These are phyloP conservation scores for Hemibagrus guttatus DNA, from an alignment of 2,797 vertebrate species.

Conservation along the genomic window DNA sequence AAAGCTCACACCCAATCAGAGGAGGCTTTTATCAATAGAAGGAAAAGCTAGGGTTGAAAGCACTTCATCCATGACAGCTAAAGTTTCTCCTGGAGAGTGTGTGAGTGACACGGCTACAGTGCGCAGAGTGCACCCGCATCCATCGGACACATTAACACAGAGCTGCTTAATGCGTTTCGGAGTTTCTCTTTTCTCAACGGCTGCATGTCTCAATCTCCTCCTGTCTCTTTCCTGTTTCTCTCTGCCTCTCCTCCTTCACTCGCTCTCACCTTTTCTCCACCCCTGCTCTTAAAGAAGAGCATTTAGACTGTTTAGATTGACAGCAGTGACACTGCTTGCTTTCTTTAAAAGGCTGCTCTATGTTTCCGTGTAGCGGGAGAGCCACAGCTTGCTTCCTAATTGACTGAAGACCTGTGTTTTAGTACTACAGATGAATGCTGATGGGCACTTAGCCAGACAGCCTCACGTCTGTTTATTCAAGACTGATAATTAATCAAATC, in stretches of 20 bases:
- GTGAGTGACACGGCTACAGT: constrained; percentile 17
- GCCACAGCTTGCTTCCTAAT: constrained; percentile 57
- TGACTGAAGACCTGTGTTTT: constrained; percentile 65
- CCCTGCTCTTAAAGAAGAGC: constrained; percentile 38
- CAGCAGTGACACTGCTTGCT: constrained; percentile 22
- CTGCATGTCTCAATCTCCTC: background rate
- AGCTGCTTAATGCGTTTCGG: constrained; percentile 36
- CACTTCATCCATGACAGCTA: constrained; percentile 23
- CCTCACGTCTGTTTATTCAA: constrained; percentile 46
- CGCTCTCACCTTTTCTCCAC: constrained; percentile 5
- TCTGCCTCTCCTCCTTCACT: constrained; percentile 1
- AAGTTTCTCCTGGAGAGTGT: constrained; percentile 23
- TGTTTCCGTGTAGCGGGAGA: constrained; percentile 37
- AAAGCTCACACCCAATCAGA: constrained; percentile 8
- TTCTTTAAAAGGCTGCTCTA: constrained; percentile 49
- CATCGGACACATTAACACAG: constrained; percentile 45
- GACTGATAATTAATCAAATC: constrained; percentile 51
- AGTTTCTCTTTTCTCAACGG: background rate
- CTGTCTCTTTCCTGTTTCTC: background rate
- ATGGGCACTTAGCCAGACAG: constrained; percentile 51
- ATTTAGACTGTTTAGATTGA: constrained; percentile 37
- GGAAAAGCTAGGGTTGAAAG: constrained; percentile 31
- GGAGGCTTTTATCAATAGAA: background rate
- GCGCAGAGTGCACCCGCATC: constrained; percentile 32
- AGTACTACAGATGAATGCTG: constrained; percentile 56